Evolutionary conservation across 2,797 vertebrate genomes (phyloP).

Genomic region (Epinephelus malabaricus): DNA sequence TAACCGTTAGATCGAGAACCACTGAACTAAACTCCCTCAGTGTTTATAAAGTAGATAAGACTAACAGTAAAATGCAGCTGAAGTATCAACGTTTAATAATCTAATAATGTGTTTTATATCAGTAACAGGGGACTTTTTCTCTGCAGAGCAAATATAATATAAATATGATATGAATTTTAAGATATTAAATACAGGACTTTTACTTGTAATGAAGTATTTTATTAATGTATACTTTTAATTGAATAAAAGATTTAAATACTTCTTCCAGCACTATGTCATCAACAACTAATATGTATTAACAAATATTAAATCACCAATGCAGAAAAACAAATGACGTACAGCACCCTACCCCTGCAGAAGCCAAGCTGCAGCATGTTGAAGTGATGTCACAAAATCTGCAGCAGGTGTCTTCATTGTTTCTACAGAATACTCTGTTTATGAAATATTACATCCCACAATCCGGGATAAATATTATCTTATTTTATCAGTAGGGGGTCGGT

Average conservation of each 20-base stretch:
- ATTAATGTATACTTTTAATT: neutral
- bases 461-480: constrained; percentile 59
- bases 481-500: constrained; percentile 64
- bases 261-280: neutral
- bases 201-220: neutral
- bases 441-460: constrained; percentile 49
- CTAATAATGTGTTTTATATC: no score
- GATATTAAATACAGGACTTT: neutral
- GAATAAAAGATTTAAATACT: neutral
- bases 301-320: neutral
- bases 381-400: constrained; percentile 71
- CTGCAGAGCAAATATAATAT: neutral
- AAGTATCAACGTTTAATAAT: no score
- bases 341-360: neutral
- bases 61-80: no score
- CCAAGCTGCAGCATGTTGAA: constrained; percentile 35
- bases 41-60: no score
- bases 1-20: no score
- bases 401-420: constrained; percentile 79
- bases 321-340: constrained; percentile 32
- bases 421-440: constrained; percentile 42
- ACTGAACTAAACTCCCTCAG: no score
- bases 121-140: no score
- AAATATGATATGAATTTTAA: no score
- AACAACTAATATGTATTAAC: neutral